Evolutionary conservation across 2,797 vertebrate genomes (phyloP).

Genomic region (Leptatherina wallacei): DNA sequence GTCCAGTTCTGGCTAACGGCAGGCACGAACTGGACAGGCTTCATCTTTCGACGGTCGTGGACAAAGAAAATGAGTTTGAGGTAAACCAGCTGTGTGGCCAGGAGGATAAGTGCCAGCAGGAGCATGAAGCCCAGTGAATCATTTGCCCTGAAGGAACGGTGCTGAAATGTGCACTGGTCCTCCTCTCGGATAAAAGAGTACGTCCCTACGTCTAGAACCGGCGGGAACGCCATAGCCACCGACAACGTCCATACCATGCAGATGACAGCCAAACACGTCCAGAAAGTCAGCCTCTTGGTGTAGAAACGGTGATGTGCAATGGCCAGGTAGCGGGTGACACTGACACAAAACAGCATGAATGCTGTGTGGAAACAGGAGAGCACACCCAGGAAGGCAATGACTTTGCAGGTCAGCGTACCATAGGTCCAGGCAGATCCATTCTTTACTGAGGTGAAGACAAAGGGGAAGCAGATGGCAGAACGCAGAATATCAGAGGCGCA

Average conservation of each 20-base stretch:
- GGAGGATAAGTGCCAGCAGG: constrained; percentile 96
- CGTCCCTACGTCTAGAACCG: constrained; percentile 98
- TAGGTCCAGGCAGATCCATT: constrained; percentile 98
- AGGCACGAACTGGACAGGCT: constrained; percentile 99
- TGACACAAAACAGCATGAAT: constrained; percentile 99
- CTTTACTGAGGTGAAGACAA: constrained; percentile 99
- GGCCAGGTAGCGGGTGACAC: constrained; percentile 98
- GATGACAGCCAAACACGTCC: constrained; percentile 98
- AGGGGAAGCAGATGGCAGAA: constrained; percentile 99
- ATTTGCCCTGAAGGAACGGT: constrained; percentile 97
- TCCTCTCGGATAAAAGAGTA: constrained; percentile 99
- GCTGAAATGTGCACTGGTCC: constrained; percentile 99
- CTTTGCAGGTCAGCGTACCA: constrained; percentile 98
- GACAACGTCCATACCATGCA: constrained; percentile 99
- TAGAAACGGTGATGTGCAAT: constrained; percentile 99
- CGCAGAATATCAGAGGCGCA: constrained; percentile 98
- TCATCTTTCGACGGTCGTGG: constrained; percentile 99
- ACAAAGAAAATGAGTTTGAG: constrained; percentile 99
- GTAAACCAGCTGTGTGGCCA: constrained; percentile 99
- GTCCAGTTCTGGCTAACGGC: constrained; percentile 99
- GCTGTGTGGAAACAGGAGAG: constrained; percentile 99
- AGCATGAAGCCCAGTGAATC: constrained; percentile 99
- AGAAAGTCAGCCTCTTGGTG: constrained; percentile 98
- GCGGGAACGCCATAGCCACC: constrained; percentile 99
- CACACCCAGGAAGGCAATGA: constrained; percentile 99